Evolutionary conservation across 1,140 invertebrate genomes (phyloP).

Genomic region (Calliphora vicina): DNA sequence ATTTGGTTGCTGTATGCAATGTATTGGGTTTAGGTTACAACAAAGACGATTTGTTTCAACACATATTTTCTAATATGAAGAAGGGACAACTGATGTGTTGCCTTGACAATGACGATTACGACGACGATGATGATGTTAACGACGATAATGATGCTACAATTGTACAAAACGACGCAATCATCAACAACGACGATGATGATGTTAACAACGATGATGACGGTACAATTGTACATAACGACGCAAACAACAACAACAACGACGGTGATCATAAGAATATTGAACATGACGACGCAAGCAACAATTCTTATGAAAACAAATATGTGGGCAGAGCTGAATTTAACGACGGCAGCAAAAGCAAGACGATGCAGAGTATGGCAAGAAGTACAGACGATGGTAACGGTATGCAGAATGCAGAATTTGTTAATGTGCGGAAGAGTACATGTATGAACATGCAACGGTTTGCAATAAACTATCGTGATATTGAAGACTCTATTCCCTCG

Average conservation of each 20-base stretch:
- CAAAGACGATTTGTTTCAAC: not conserved
- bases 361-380: too few relatives aligned
- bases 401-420: too few relatives aligned
- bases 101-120: not conserved
- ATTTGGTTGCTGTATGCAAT: conserved; percentile 29
- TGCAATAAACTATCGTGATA: not conserved
- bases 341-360: too few relatives aligned
- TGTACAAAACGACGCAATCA: not conserved
- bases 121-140: not conserved
- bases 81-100: conserved; percentile 1
- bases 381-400: too few relatives aligned
- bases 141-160: conserved; percentile 10
- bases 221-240: not conserved
- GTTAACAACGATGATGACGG: not conserved
- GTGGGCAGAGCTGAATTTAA: too few relatives aligned
- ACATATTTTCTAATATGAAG: conserved; percentile 37
- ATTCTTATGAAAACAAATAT: not conserved
- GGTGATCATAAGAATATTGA: not conserved
- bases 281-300: not conserved
- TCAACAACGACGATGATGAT: not conserved
- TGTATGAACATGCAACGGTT: not conserved
- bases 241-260: not conserved
- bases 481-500: not conserved
- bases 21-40: conserved; percentile 15
- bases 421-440: not conserved